Percentiles rank a stretch among this genome's conserved stretches.
Conservation (phyloP, 2,113 vertebrate genomes). For the Martes martes region DNA sequence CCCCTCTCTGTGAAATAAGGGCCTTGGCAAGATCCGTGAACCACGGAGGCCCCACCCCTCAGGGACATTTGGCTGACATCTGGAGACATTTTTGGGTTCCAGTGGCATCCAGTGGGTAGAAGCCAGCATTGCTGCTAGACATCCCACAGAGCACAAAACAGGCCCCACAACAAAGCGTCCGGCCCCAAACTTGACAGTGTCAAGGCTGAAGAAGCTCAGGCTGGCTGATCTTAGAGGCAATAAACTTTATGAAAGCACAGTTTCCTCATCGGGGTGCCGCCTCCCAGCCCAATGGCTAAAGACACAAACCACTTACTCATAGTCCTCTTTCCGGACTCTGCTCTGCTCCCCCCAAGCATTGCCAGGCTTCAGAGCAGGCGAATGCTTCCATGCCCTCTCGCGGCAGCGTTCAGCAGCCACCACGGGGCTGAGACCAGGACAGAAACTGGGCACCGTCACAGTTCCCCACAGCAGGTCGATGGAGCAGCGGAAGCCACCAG, state of each 20-base stretch:
- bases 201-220: not conserved
- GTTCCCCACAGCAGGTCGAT: fast-evolving
- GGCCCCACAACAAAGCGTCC: not conserved
- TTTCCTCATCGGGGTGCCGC: too few species aligned
- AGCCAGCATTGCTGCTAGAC: not conserved
- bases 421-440: not conserved
- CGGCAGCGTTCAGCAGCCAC: not conserved
- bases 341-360: fast-evolving
- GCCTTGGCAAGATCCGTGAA: fast-evolving
- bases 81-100: not conserved
- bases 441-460: fast-evolving
- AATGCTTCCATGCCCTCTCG: fast-evolving
- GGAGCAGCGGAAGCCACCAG: fast-evolving
- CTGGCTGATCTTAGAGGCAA: not conserved
- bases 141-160: not conserved
- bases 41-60: too few species aligned
- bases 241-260: too few species aligned
- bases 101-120: not conserved
- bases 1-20: not conserved
- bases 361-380: not conserved
- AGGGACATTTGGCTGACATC: not conserved
- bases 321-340: not conserved
- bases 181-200: not conserved
- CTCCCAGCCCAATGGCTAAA: not conserved
- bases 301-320: not conserved